Evolutionary conservation across 2,888 invertebrate genomes (phyloP), one percentile per base, ranked within the genome.

Genomic region (Pseudeuparius sepicola): DNA sequence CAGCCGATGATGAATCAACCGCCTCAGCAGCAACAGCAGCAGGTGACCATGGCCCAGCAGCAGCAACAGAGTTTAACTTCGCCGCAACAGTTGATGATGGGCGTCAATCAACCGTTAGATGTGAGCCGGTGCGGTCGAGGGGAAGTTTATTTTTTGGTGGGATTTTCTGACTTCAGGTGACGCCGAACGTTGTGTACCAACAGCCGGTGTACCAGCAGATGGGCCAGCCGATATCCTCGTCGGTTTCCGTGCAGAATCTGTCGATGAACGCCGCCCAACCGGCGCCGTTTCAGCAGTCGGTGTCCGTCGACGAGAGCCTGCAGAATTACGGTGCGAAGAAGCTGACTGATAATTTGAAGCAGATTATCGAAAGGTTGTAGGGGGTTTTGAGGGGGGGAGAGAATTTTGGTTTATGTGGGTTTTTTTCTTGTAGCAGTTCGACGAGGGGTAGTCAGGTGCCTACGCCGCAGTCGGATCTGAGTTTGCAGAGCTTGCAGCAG

Each of bases 401-500:
- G n/a, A n/a, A n/a, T n/a, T n/a, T n/a, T n/a, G n/a, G n/a, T n/a
- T n/a, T n/a, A n/a, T n/a, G n/a, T n/a, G n/a, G n/a, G n/a, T n/a
- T 29, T 16, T 14, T 38, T 31, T 13, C 31, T 44, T 43, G 12
- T 34, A 46, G 48, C 34, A 42, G 44, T 37, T 54, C 55, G n/a
- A 46, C 37, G 34, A 72, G 73, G 31, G 70, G 72, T 10, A 70
- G 68, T 47, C 68, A 70, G 50, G 67, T 69, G 4, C 65, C 76
- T 45, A 76, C 79, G 17, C 80, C 80, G 4, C 78, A 75, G 56
- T 71, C 73, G 47, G 67, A 67, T 41, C 72, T 73, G 37, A 78
- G 79, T 55, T 72, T 80, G 69, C 70, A 78, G 48, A 72, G 71
- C 29, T 60, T 81, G 42, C 81, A 81, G 48, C 78, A 81, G 54